These are phyloP conservation scores for Rhyacichthys aspro DNA, from an alignment of 2,797 vertebrate genomes.

Conservation along the genomic window DNA sequence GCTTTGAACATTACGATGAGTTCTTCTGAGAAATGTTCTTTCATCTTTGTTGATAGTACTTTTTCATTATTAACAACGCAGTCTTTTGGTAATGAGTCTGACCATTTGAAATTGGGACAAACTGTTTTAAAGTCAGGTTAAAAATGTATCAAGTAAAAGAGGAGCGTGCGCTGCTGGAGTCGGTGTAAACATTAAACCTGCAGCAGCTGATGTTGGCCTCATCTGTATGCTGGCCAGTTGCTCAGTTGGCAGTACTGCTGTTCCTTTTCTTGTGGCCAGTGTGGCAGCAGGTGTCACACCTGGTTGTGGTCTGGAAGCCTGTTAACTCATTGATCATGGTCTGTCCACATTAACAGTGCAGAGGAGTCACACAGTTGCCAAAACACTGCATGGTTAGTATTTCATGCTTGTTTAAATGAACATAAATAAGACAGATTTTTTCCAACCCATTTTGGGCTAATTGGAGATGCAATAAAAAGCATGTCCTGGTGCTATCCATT, in stretches of 20 bases:
- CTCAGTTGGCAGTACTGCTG: constrained; percentile 38
- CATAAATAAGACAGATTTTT: too few species aligned
- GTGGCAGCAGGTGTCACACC: constrained; percentile 61
- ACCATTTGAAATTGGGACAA: constrained; percentile 8
- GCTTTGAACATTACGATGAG: constrained; percentile 57
- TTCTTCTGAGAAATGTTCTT: constrained; percentile 35
- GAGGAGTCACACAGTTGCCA: constrained; percentile 4
- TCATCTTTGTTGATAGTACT: constrained; percentile 11
- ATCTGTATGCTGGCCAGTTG: constrained; percentile 38
- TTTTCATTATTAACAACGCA: not conserved
- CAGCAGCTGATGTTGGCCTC: constrained; percentile 38
- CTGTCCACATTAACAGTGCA: constrained; percentile 24
- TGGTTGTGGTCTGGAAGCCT: constrained; percentile 36
- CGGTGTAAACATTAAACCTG: constrained; percentile 5
- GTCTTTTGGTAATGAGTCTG: constrained; percentile 36
- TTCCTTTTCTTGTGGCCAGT: constrained; percentile 25
- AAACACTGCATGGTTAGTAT: constrained; percentile 21
- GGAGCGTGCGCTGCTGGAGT: too few species aligned
- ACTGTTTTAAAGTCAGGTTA: not conserved
- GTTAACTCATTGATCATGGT: constrained; percentile 32
- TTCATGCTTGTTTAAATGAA: not conserved
- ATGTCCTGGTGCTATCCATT: too few species aligned
- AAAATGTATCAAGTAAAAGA: too few species aligned
- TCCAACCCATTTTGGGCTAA: too few species aligned
- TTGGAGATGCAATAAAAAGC: too few species aligned